Evolutionary conservation across 1,140 invertebrate genomes (phyloP), one percentile per base, ranked within the genome.

Genomic region (Anagrus nilaparvatae): DNA sequence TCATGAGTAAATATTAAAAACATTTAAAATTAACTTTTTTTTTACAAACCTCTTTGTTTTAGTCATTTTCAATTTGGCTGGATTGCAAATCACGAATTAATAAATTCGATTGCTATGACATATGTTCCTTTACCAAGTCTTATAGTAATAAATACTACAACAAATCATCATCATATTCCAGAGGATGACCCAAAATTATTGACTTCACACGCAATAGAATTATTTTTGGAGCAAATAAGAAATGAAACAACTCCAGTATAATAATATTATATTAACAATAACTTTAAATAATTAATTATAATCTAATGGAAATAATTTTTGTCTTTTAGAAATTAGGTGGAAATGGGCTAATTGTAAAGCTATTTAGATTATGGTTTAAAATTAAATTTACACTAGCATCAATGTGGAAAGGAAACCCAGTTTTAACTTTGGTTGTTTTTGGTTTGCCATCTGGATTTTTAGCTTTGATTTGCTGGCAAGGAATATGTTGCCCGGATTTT

Each of bases 401-500:
- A 35, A 93, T 94, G 87, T 94, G 88, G 87, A 70, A 72, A 49
- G 87, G 87, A 14, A 92, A 94, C 71, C 90, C 91, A 4, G 81
- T 93, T 24, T 65, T 95, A 31, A 92, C 89, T 6, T 73, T 84
- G 16, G 78, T 95, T 5, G 70, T 95, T 6, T 88, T 91, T 66
- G 88, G 88, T 8, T 70, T 96, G 27, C 93, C 93, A 8, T 62
- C 88, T 23, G 85, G 87, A 12, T 95, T 97, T 60, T 73, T 97
- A 7, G 82, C 83, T n/a, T 76, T 96, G 2, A 96, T 97, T 55
- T 81, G 86, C 56, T 96, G n/a, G n/a, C n/a, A 96, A 59, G 89
- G 89, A 3, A 84, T 91, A 47, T 96, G 87, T 62, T 96, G 90
- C 65, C 80, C 87, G 17, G 90, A 96, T 67, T 89, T 95, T 61